These are phyloP conservation scores for Polyodon spathula DNA, from an alignment of 2,113 vertebrate genomes.

Conservation along the genomic window DNA sequence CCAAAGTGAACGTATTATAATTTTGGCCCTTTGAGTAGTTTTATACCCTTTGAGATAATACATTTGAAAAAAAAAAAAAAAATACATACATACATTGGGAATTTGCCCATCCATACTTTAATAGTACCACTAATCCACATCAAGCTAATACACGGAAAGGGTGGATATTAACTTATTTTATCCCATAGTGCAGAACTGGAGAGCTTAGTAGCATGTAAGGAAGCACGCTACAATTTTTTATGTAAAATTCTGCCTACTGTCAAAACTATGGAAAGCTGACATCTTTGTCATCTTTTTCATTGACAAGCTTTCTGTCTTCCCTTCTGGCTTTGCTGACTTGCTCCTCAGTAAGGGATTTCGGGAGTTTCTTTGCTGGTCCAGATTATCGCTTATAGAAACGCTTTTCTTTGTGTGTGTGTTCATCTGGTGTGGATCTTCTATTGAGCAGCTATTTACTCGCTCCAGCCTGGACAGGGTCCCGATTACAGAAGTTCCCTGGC, in stretches of 20 bases:
- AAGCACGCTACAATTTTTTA: conserved; percentile 33
- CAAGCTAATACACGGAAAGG: too few relatives aligned
- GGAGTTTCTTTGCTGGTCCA: conserved; percentile 77
- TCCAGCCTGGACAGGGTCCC: conserved; percentile 76
- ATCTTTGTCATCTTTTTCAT: conserved; percentile 83
- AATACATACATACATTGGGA: too few relatives aligned
- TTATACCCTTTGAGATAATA: too few relatives aligned
- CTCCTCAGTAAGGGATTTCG: conserved; percentile 87
- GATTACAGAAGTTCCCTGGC: conserved; percentile 49
- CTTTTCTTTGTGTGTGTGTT: conserved; percentile 83
- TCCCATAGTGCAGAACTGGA: too few relatives aligned
- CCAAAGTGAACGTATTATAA: too few relatives aligned
- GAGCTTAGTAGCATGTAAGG: too few relatives aligned
- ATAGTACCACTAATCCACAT: too few relatives aligned
- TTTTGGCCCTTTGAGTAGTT: too few relatives aligned
- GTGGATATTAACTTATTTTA: too few relatives aligned
- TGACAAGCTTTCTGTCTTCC: conserved; percentile 78
- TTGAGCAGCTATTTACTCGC: conserved; percentile 90
- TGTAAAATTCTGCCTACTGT: conserved; percentile 85
- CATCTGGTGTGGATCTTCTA: conserved; percentile 73
- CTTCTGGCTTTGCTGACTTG: conserved; percentile 78
- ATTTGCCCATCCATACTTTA: too few relatives aligned
- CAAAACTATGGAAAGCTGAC: conserved; percentile 85
- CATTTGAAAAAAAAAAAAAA: too few relatives aligned
- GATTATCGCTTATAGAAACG: conserved; percentile 93